Evolutionary conservation across 1,140 invertebrate genomes (phyloP), one percentile per base, ranked within the genome.

Genomic region (Heliconius congener): DNA sequence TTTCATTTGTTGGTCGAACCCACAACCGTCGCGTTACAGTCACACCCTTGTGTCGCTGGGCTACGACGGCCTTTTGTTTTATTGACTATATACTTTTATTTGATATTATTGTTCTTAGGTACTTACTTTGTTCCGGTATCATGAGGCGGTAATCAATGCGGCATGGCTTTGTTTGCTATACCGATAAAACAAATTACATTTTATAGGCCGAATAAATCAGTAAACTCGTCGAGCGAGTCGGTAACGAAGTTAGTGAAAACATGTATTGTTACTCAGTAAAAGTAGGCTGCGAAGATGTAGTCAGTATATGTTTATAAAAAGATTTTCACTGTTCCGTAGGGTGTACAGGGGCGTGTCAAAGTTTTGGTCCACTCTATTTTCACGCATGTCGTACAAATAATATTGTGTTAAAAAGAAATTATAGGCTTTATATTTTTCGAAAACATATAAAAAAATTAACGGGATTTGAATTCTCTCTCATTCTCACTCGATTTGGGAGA

Each of bases 161-260:
- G 27, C 37, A 55, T 70, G 60, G 39, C 39, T 71, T 76, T 76
- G 75, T 76, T 71, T 76, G 75, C 18, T 76, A 50, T 42, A 23
- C 8, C 66, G 60, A 76, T 72, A 72, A n/a, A 72, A 72, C 71
- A 72, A 71, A 60, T 76, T 76, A 76, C 66, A 18, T 76, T 75
- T 71, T 76, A 76, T 71, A 46, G 75, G 42, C 23, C 60, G 39
- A 66, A 76, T 60, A 71, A 76, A 76, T 70, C 66, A 71, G 66
- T 76, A 76, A 76, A 66, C 74, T 71, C 42, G 42, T 34, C 66
- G 60, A 71, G 39, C 75, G 37, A 11, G 27, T 30, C 60, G 23
- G 74, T 11, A 55, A 74, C 55, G 37, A 60, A 42, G 34, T 75
- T 66, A 42, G 8, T 75, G 16, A 60, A 66, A 75, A 60, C 55